Evolutionary conservation across 2,797 vertebrate genomes (phyloP).

Genomic region (Danio choprae): DNA sequence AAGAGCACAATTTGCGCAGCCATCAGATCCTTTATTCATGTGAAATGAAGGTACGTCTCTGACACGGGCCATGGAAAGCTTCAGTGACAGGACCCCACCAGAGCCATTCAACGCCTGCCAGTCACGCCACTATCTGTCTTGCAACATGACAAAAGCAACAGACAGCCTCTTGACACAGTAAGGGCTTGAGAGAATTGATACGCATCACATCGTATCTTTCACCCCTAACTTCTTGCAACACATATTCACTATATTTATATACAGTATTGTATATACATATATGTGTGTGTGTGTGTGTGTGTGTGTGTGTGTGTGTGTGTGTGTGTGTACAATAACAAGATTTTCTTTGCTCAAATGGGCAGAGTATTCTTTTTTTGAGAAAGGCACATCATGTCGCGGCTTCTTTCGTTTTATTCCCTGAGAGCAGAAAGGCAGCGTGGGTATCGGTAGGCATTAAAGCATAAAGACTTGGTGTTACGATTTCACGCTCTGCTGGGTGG

Average conservation of each 20-base stretch:
- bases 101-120: constrained; percentile 49
- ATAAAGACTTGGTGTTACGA: constrained; percentile 76
- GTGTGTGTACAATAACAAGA: constrained; percentile 44
- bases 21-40: constrained; percentile 73
- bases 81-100: constrained; percentile 71
- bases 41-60: constrained; percentile 53
- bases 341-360: constrained; percentile 53
- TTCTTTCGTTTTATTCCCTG: constrained; percentile 39
- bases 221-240: constrained; percentile 35
- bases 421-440: constrained; percentile 54
- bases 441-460: constrained; percentile 76
- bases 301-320: no score
- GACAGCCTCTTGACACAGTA: constrained; percentile 41
- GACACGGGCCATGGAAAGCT: constrained; percentile 64
- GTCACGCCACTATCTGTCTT: constrained; percentile 49
- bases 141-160: constrained; percentile 40
- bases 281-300: no score
- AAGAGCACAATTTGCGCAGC: constrained; percentile 51
- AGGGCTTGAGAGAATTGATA: constrained; percentile 37
- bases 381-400: constrained; percentile 63
- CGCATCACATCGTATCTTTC: constrained; percentile 19
- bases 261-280: no score
- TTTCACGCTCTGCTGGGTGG: constrained; percentile 74
- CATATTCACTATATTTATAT: constrained; percentile 52
- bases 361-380: constrained; percentile 57